Base-by-base conservation (phyloP, 1,140 invertebrate genomes). In the Aphelinus certus region DNA sequence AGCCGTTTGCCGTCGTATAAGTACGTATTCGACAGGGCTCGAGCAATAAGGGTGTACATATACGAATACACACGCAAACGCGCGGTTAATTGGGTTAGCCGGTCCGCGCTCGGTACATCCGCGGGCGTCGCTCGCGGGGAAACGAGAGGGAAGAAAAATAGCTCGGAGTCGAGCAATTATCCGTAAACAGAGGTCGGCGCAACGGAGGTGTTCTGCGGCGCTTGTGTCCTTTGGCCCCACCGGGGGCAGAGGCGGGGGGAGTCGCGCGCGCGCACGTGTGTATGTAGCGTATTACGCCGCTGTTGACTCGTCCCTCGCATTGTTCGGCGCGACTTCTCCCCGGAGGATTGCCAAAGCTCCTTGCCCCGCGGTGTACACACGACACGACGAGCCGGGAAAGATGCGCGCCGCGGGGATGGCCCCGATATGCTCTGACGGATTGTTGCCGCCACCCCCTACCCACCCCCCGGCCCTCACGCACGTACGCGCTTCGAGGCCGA, bases 291-390 rank as follows among this genome's bases (percentile, higher is more conserved):
- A 3, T 63, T 48, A 48, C 53, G 51, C 45, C 2, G 26, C 53
- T 66, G 71, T 73, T 73, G 63, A 73, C 63, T 65, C 53, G 70
- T 26, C 26, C 6, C 9, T 57, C 53, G 7, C 71, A 56, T 65
- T 73, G 55, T 73, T 73, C 58, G 51, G 63, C 10, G 58, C 63
- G 48, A 66, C 61, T 49, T 58, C 48, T 63, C 71, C 69, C 63
- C 3, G 1, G 71, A 46, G 61, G 26, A 10, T 51, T 51, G 49
- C 63, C 7, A 46, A 43, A 26, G 42, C 45, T 60, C 42, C 45
- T 60, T 60, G 58, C 42, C 26, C 42, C 58, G 58, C 42, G 26
- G 26, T 26, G 26, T 26, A 26, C 26, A 26, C 26, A 26, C 26
- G 26, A 26, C 26, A 26, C 26, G 26, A 26, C 26, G 26, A 26